Evolutionary conservation across 2,797 vertebrate genomes (phyloP).

Genomic region (Sarcoramphus papa): DNA sequence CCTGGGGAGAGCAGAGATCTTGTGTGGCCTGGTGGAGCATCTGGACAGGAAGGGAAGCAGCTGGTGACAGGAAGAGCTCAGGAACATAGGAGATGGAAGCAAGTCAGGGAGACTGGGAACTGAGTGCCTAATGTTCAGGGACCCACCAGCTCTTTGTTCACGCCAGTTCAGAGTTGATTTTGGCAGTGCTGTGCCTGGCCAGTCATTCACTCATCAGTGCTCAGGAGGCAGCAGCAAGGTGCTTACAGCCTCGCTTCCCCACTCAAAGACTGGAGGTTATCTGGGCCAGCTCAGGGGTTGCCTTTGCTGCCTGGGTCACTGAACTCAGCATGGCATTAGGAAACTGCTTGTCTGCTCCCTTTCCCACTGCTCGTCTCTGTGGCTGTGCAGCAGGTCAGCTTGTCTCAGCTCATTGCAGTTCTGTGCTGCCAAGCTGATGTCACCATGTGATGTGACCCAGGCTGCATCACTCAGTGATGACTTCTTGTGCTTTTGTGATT

Average conservation of each 20-base stretch:
- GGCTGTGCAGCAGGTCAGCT: background rate
- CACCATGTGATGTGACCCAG: background rate
- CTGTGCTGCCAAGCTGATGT: background rate
- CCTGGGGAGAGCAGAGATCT: background rate
- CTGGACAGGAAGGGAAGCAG: background rate
- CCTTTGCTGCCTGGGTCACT: background rate
- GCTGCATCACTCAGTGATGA: background rate
- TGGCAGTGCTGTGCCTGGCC: background rate
- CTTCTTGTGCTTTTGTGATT: background rate
- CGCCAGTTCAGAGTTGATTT: background rate
- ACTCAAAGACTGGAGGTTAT: background rate
- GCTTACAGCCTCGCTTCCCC: background rate
- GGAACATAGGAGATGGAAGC: background rate
- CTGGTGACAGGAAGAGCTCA: background rate
- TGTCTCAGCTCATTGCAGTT: background rate
- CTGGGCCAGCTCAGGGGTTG: background rate
- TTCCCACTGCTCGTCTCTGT: accelerated
- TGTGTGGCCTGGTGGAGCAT: background rate
- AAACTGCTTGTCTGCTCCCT: background rate
- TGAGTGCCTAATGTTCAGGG: background rate
- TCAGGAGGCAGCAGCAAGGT: background rate
- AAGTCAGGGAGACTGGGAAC: background rate
- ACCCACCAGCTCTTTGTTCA: background rate
- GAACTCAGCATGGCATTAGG: accelerated
- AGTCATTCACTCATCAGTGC: background rate